Evolutionary conservation across 1,140 invertebrate genomes (phyloP).

Genomic region (Bathynomus jamesi): DNA sequence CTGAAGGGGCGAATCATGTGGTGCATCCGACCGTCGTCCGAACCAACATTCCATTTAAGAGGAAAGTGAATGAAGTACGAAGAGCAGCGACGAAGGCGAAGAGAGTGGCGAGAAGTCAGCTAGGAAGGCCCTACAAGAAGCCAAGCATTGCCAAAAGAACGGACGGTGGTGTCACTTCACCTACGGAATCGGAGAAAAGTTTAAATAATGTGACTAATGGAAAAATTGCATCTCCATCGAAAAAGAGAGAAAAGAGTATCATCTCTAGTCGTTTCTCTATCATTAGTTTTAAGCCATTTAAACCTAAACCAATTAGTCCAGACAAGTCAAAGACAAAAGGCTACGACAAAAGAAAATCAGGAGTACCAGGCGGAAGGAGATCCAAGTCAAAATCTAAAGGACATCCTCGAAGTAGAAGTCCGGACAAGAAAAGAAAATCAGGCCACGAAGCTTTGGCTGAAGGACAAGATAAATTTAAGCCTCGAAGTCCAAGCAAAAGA

Average conservation of each 20-base stretch:
- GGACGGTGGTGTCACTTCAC: constrained; percentile 23
- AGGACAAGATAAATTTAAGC: constrained; percentile 18
- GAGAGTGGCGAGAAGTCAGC: constrained; percentile 32
- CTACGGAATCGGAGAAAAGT: constrained; percentile 30
- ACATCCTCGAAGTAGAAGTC: constrained; percentile 29
- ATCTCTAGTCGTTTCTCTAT: constrained; percentile 36
- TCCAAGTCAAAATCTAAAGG: constrained; percentile 23
- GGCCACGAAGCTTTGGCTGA: constrained; percentile 13
- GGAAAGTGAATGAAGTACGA: constrained; percentile 35
- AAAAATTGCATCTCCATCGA: neutral
- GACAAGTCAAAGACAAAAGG: constrained; percentile 33
- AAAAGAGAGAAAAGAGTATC: constrained; percentile 17
- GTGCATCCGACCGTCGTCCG: constrained; percentile 36
- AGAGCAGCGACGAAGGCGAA: constrained; percentile 37
- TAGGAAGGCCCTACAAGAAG: constrained; percentile 29
- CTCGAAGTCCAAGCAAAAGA: constrained; percentile 26
- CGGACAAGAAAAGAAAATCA: constrained; percentile 30
- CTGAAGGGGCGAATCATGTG: constrained; percentile 24
- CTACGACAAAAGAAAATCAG: constrained; percentile 32
- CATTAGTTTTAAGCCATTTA: constrained; percentile 34
- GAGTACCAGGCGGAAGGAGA: constrained; percentile 22
- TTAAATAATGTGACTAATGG: neutral
- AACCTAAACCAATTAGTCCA: constrained; percentile 31
- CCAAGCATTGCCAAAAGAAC: constrained; percentile 4
- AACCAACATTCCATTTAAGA: constrained; percentile 32